These are phyloP conservation scores for Mythimna albipuncta DNA, from an alignment of 2,888 invertebrate genomes.

Conservation along the genomic window DNA sequence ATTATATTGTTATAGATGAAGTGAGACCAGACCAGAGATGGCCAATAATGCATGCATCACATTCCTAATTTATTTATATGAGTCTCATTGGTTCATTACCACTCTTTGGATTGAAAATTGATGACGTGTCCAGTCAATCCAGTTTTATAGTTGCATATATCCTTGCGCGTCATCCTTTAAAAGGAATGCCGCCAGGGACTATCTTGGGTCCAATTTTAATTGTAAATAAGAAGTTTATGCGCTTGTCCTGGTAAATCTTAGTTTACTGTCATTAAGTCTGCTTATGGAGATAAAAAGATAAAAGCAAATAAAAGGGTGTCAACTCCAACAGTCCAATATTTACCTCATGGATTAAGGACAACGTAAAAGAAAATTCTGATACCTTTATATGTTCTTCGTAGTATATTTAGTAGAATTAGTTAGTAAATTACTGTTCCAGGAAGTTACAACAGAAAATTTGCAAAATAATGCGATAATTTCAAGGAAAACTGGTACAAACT, in stretches of 20 bases:
- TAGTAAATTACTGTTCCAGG: background rate
- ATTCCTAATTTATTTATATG: constrained; percentile 44
- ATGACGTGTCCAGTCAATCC: constrained; percentile 48
- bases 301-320: constrained; percentile 15
- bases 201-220: constrained; percentile 41
- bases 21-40: constrained; percentile 6
- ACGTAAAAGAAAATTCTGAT: constrained; percentile 4
- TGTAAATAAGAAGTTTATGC: constrained; percentile 46
- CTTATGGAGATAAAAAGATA: constrained; percentile 22
- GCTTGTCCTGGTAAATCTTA: constrained; percentile 48
- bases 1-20: constrained; percentile 20
- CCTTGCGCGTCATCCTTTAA: constrained; percentile 29
- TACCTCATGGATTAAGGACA: constrained; percentile 29
- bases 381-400: background rate
- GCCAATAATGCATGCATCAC: constrained; percentile 20
- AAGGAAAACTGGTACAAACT: constrained; percentile 20
- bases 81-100: constrained; percentile 36
- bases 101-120: constrained; percentile 35
- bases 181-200: constrained; percentile 45
- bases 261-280: constrained; percentile 30
- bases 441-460: background rate
- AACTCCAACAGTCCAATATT: constrained; percentile 22
- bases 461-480: background rate
- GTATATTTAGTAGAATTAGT: background rate
- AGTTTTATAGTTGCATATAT: constrained; percentile 53